Percentiles rank a stretch among this genome's conserved stretches.
phyloP scores from a whole-genome alignment of 2,888 invertebrate species.

The Philereme vetulata region DNA sequence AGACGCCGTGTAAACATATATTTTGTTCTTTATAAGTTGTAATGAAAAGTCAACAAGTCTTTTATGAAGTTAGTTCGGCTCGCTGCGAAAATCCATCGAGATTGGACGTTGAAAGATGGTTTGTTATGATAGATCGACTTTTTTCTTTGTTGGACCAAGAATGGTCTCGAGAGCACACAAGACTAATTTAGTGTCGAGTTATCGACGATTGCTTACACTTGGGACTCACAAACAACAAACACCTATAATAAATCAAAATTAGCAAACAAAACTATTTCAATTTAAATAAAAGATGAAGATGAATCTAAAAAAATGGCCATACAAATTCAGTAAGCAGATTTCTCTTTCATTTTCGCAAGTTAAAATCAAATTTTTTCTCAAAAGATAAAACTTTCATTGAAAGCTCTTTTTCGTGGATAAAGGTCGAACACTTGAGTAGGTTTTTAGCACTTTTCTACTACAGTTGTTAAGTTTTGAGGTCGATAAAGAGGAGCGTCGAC shows the following conservation, averaged over 20 bases:
- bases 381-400: constrained; percentile 12
- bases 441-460: constrained; percentile 18
- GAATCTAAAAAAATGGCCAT: constrained; percentile 1
- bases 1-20: constrained; percentile 10
- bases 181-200: constrained; percentile 51
- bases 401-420: constrained; percentile 17
- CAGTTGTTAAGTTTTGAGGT: constrained; percentile 17
- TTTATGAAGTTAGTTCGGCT: constrained; percentile 39
- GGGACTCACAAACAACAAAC: constrained; percentile 31
- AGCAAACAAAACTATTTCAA: constrained; percentile 12
- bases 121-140: constrained; percentile 59
- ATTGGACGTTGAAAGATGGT: constrained; percentile 57
- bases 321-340: constrained; percentile 4
- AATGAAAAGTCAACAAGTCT: constrained; percentile 64
- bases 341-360: constrained; percentile 1
- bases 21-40: constrained; percentile 22
- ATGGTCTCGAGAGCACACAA: constrained; percentile 41
- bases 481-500: constrained; percentile 14
- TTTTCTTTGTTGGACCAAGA: constrained; percentile 43
- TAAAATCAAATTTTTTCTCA: constrained; percentile 7
- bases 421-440: constrained; percentile 11
- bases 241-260: constrained; percentile 14
- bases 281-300: background rate
- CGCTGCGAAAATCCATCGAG: constrained; percentile 41
- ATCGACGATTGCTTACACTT: constrained; percentile 24